Evolutionary conservation across 2,113 vertebrate species (phyloP).

Genomic region (Etheostoma cragini): DNA sequence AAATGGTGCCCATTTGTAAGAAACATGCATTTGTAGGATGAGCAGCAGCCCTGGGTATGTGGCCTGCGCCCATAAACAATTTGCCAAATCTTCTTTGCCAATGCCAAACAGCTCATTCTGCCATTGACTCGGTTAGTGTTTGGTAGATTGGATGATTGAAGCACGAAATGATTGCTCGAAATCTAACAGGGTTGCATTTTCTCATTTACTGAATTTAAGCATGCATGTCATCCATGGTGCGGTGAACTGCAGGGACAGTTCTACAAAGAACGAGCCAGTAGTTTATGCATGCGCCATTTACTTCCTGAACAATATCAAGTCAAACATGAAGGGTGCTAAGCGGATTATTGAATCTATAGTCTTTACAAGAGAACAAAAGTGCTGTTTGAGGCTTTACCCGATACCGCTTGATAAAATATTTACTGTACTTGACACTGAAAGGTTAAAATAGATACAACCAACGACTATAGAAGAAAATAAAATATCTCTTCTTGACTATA

Average conservation of each 20-base stretch:
- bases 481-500: neutral
- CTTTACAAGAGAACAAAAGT: slow-evolving; percentile 11
- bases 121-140: no score
- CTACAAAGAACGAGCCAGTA: slow-evolving; percentile 51
- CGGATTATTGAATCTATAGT: neutral
- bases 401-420: slow-evolving; percentile 39
- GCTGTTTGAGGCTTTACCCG: neutral
- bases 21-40: no score
- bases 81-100: no score
- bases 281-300: slow-evolving; percentile 48
- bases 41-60: no score
- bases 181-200: neutral
- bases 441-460: neutral
- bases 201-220: slow-evolving; percentile 12
- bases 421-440: slow-evolving; percentile 14
- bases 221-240: slow-evolving; percentile 26
- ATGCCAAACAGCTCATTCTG: no score
- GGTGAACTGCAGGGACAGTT: slow-evolving; percentile 25
- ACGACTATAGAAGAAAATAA: neutral
- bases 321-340: slow-evolving; percentile 25
- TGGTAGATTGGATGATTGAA: no score
- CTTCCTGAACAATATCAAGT: slow-evolving; percentile 82
- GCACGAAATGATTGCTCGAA: neutral
- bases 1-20: no score
- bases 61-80: no score